These are phyloP conservation scores for Cettia cetti DNA, from an alignment of 2,113 vertebrate genomes.

Conservation along the genomic window DNA sequence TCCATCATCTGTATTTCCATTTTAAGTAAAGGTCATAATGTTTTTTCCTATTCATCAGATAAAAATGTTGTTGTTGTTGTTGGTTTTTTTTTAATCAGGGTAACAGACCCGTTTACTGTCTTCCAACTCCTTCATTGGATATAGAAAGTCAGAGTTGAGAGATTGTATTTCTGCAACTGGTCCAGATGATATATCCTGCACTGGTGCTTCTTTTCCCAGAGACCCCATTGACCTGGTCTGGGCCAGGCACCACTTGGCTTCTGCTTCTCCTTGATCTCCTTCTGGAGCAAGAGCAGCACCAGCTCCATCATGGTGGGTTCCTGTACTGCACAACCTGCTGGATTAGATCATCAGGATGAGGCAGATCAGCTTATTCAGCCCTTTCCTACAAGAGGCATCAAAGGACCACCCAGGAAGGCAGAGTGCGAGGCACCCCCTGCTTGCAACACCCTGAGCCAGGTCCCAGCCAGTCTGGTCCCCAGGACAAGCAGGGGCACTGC, in stretches of 20 bases:
- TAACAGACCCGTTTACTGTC: neutral
- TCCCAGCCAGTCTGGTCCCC: neutral
- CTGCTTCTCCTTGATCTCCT: neutral
- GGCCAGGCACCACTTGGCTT: neutral
- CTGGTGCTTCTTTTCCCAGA: neutral
- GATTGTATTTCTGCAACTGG: neutral
- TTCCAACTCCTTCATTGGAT: neutral
- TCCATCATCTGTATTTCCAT: neutral
- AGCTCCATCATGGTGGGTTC: neutral
- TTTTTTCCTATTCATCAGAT: neutral
- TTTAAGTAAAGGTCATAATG: neutral
- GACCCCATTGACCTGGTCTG: neutral
- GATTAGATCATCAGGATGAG: neutral
- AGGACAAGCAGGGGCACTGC: neutral
- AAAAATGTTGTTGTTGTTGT: neutral
- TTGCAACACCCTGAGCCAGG: neutral
- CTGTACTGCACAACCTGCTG: neutral
- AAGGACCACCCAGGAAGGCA: neutral
- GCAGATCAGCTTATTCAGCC: neutral
- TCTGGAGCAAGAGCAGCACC: neutral
- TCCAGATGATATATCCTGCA: neutral
- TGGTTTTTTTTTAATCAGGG: neutral
- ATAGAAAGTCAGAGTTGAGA: neutral
- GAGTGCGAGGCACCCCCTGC: too few relatives aligned
- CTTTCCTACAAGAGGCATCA: neutral